Percentiles rank a stretch among this genome's conserved stretches.
These are phyloP conservation scores for Boleophthalmus pectinirostris DNA, from an alignment of 2,113 vertebrate species.

Conservation along the genomic window DNA sequence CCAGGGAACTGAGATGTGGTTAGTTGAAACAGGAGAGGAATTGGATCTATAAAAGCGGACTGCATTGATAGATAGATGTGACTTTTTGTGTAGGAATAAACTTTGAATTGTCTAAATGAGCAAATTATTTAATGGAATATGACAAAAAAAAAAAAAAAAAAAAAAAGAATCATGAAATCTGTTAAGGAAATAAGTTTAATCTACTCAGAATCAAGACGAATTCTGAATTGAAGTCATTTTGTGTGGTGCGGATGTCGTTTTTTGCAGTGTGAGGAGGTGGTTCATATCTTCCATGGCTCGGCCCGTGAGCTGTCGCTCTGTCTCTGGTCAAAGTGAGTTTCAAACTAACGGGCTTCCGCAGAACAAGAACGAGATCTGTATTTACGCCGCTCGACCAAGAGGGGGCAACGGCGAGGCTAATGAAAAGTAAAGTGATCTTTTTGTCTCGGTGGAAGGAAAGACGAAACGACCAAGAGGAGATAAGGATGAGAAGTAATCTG, in stretches of 20 bases:
- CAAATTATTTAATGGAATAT: no score
- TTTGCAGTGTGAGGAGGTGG: background rate
- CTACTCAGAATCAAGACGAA: background rate
- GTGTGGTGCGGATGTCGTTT: background rate
- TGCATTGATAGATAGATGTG: no score
- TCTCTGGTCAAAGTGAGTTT: conserved; percentile 13
- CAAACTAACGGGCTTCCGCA: conserved; percentile 39
- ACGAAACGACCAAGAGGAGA: conserved; percentile 20
- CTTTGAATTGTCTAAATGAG: no score
- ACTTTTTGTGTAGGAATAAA: no score
- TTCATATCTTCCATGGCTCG: conserved; percentile 27
- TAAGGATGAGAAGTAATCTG: conserved; percentile 42
- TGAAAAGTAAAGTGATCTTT: conserved; percentile 35
- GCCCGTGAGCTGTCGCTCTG: conserved; percentile 35
- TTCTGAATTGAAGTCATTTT: background rate
- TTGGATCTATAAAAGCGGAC: no score
- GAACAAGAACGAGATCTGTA: conserved; percentile 14
- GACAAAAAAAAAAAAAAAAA: background rate
- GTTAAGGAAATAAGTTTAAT: no score
- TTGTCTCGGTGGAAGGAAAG: conserved; percentile 5
- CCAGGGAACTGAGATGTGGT: background rate
- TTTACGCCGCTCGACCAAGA: conserved; percentile 32
- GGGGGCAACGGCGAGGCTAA: conserved; percentile 41
- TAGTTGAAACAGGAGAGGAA: background rate
- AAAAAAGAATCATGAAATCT: background rate